Percentiles rank a stretch among this genome's conserved stretches.
Conservation (phyloP, 2,113 vertebrate species). For the Salvelinus sp. region DNA sequence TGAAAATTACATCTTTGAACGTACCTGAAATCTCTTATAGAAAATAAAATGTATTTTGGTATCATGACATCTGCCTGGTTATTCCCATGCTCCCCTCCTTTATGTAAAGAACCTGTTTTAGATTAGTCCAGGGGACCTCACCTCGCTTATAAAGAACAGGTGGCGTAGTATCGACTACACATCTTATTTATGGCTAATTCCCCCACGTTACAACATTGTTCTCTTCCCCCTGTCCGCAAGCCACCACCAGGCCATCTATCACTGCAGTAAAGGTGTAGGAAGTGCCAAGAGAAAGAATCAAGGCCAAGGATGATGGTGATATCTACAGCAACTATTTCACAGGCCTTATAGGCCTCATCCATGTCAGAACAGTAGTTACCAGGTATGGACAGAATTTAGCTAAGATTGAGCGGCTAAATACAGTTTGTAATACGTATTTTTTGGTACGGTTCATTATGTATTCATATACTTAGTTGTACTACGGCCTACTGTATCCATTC, state of each 20-base stretch:
- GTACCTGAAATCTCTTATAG: too few species aligned
- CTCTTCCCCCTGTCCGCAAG: conserved; percentile 29
- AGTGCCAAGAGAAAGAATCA: conserved; percentile 43
- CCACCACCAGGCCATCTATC: conserved; percentile 38
- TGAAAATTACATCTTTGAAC: too few species aligned
- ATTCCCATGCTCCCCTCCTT: too few species aligned
- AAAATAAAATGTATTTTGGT: too few species aligned
- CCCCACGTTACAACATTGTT: conserved; percentile 37
- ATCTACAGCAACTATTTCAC: conserved; percentile 27
- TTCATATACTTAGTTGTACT: too few species aligned
- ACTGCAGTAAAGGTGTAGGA: conserved; percentile 29
- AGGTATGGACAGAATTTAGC: not conserved
- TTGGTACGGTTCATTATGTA: not conserved
- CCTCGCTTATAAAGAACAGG: too few species aligned
- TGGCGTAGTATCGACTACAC: too few species aligned
- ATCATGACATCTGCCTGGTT: too few species aligned
- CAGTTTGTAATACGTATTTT: not conserved
- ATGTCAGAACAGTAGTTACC: not conserved
- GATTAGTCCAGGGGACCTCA: too few species aligned
- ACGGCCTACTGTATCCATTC: too few species aligned
- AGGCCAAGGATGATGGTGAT: conserved; percentile 38
- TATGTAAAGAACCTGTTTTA: too few species aligned
- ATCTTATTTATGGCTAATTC: too few species aligned
- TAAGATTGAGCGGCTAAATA: not conserved
- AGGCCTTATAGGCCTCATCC: not conserved